These are phyloP conservation scores for Corvus moneduloides DNA, from an alignment of 2,113 vertebrate genomes.

Conservation along the genomic window DNA sequence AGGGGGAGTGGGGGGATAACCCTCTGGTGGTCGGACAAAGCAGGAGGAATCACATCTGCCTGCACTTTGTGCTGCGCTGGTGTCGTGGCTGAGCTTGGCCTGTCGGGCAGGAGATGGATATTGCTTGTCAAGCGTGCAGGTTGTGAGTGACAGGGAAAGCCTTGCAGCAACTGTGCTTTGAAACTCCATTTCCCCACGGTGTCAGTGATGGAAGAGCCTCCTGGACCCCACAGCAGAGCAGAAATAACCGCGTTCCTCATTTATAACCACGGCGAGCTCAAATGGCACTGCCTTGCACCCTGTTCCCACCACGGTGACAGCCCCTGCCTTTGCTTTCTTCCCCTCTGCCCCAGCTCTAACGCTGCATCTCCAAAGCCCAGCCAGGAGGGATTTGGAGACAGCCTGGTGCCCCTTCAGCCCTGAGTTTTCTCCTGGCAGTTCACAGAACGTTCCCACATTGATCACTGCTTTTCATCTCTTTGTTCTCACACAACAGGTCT, in stretches of 20 bases:
- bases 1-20: background rate
- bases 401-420: background rate
- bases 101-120: background rate
- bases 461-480: conserved; percentile 33
- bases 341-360: rapidly evolving
- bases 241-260: background rate
- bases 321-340: background rate
- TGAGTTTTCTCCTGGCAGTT: background rate
- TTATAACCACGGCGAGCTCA: background rate
- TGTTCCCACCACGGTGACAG: background rate
- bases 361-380: background rate
- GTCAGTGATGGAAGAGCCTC: background rate
- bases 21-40: background rate
- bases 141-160: background rate
- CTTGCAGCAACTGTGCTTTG: background rate
- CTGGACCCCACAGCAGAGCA: background rate
- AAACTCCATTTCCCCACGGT: background rate
- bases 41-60: background rate
- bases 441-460: background rate
- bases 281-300: background rate
- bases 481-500: conserved; percentile 43
- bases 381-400: background rate
- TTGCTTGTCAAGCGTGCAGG: rapidly evolving
- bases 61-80: background rate
- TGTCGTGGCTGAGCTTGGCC: background rate